Base-by-base conservation (phyloP, 2,797 vertebrate species). In the Meda fulgida region DNA sequence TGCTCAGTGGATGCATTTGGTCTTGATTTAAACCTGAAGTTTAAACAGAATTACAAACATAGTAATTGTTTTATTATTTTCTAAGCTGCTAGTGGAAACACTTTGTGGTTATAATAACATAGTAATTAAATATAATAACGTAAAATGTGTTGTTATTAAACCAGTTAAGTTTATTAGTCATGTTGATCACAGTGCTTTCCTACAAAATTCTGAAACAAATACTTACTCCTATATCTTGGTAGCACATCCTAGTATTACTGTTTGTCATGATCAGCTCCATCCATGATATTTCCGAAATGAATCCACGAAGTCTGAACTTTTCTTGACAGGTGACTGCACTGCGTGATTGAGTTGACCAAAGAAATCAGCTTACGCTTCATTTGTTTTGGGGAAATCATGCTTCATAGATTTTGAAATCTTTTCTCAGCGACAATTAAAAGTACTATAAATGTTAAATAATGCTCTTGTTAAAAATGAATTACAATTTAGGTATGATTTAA, bases 241-340 rank as follows among this genome's bases (percentile, higher is more conserved):
- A 16, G 40, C 70, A 46, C 1, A 29, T 26, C 1, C 13, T 8
- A 70, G 7, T 13, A 40, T 40, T 11, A 40, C 21, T 70, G 67
- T 70, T 40, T 70, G 21, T 14, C 36, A 40, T 70, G 36, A 70
- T 40, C 23, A 10, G 21, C 13, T 14, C 36, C 67, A 43, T 40
- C 36, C 36, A n/a, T n/a, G 23, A n/a, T 26, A 43, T 70, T 70
- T 70, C 38, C 7, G 1, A 70, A 7, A 23, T 70, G 67, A 69
- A 71, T 71, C 38, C 40, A 46, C 48, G 43, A 72, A 19, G 4
- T 72, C n/a, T 71, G 69, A 46, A 14, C 40, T 71, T 71, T 71
- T 71, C 67, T 70, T 40, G 5, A 70, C 67, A 70, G 36, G 10
- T 70, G 14, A 55, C 14, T 48, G 46, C 46, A n/a, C 34, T 70